These are phyloP conservation scores for Drosophila nr. medialis DNA, from an alignment of 2,888 invertebrate genomes.

Conservation along the genomic window DNA sequence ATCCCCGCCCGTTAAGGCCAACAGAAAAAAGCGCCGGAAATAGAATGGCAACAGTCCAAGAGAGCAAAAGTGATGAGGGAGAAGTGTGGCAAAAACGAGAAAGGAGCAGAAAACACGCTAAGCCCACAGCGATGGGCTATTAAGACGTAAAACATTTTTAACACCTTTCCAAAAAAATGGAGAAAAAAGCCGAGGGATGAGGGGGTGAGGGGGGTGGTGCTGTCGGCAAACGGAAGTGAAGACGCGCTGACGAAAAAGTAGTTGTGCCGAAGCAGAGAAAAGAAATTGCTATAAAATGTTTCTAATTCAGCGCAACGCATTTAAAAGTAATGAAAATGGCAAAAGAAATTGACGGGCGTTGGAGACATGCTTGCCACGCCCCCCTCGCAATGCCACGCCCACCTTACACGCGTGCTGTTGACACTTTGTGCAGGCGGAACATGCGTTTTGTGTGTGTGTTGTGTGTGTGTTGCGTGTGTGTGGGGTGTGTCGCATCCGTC, in stretches of 20 bases:
- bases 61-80: slow-evolving; percentile 29
- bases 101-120: slow-evolving; percentile 28
- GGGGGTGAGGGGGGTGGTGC: neutral
- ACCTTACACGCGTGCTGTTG: slow-evolving; percentile 39
- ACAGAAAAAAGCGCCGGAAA: slow-evolving; percentile 36
- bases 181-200: neutral
- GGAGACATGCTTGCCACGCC: slow-evolving; percentile 25
- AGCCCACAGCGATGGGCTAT: slow-evolving; percentile 54
- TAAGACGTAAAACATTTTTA: slow-evolving; percentile 78
- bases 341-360: slow-evolving; percentile 60
- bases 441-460: slow-evolving; percentile 48
- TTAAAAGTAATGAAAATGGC: slow-evolving; percentile 76
- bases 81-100: slow-evolving; percentile 18
- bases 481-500: slow-evolving; percentile 69
- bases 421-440: slow-evolving; percentile 54
- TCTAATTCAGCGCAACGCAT: slow-evolving; percentile 75
- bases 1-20: slow-evolving; percentile 2
- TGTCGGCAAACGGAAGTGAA: slow-evolving; percentile 23
- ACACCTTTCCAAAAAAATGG: slow-evolving; percentile 56
- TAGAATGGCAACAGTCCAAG: slow-evolving; percentile 45
- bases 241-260: slow-evolving; percentile 28
- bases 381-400: slow-evolving; percentile 18
- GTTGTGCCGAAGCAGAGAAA: slow-evolving; percentile 3
- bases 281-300: slow-evolving; percentile 64
- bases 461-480: slow-evolving; percentile 32